phyloP scores from a whole-genome alignment of 2,797 vertebrate species.

The Ammospiza maritima region DNA sequence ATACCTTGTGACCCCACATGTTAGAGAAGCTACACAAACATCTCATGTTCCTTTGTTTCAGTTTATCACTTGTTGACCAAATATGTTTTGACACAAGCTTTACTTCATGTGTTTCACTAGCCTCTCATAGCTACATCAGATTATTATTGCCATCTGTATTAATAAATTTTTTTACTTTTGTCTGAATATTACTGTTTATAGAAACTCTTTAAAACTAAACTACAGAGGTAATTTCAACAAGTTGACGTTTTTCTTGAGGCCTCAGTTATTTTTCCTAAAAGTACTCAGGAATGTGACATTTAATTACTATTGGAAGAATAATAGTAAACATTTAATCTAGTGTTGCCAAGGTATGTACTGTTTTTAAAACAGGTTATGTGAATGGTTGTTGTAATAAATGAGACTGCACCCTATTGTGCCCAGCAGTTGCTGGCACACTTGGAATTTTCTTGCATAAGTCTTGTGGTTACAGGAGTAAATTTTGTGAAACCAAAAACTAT shows the following conservation, averaged over 20 bases:
- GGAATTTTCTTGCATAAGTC: neutral
- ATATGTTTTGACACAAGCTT: neutral
- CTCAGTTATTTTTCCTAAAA: neutral
- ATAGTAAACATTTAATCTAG: neutral
- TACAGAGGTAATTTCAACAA: neutral
- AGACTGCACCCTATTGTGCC: neutral
- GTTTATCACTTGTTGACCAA: neutral
- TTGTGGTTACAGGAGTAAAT: neutral
- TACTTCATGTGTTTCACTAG: neutral
- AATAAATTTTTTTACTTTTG: neutral
- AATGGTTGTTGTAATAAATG: neutral
- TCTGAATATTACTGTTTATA: neutral
- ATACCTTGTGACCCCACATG: accelerated
- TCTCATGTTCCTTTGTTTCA: neutral
- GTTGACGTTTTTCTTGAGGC: neutral
- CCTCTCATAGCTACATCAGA: neutral
- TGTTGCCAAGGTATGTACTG: neutral
- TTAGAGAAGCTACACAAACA: neutral
- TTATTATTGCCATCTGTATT: neutral
- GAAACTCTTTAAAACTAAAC: neutral
- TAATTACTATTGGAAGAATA: neutral
- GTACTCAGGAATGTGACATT: neutral
- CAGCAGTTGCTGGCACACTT: neutral
- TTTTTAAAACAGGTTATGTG: neutral
- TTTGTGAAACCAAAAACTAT: neutral